Base-by-base conservation (phyloP, 2,888 invertebrate genomes). In the Rhingia campestris region DNA sequence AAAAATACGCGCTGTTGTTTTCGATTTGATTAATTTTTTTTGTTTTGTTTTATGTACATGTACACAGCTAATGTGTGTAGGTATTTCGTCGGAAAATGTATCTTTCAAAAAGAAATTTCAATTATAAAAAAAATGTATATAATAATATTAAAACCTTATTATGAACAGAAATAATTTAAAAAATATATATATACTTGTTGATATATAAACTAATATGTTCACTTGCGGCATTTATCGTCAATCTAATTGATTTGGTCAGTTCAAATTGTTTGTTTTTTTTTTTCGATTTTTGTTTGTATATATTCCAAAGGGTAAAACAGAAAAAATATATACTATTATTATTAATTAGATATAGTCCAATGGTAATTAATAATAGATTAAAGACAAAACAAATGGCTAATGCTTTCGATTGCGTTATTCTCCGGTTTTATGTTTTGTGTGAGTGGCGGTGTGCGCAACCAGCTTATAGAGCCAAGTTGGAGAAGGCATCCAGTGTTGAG, bases 401-500 rank as follows among this genome's bases (percentile, higher is more conserved):
- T 69, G 66, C 53, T 53, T 73, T 47, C 47, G 63, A 47, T 47
- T 63, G 66, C 61, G 51, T 32, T 61, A 12, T 43, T 66, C 9
- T 54, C 4, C 33, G 7, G 51, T 14, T 49, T 72, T 43, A 5
- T 53, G 43, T 58, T 51, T 41, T n/a, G n/a, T 64, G n/a, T 56
- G 35, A 6, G 39, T 14, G 41, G 10, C n/a, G 43, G 37, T 69
- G 32, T n/a, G 66, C 33, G 41, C 35, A 51, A 4, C 51, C 79
- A 86, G 86, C 86, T 88, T 89, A 90, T 76, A 89, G 88, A 74
- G 88, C 89, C 87, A 88, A 77, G 77, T 89, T 89, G 77, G 88
- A 81, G 76, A 88, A 88, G 79, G 88, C 89, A 86, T 92, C 91
- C 81, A 92, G 89, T 72, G 92, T 92, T 86, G 93, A 93, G 89